Evolutionary conservation across 2,888 invertebrate species (phyloP).

Genomic region (Xylota segnis): DNA sequence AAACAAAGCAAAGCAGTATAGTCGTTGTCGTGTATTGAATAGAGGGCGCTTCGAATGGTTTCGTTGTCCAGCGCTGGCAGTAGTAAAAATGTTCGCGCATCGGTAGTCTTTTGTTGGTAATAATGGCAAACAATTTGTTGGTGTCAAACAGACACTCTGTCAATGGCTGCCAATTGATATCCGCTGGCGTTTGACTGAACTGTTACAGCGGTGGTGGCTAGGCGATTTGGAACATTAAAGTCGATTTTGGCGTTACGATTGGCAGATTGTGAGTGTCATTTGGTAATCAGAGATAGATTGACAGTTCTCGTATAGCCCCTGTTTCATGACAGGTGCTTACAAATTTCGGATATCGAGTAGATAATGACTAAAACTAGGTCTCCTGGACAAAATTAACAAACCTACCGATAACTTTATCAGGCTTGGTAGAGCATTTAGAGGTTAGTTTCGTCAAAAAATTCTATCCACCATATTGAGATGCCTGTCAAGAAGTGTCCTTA

Average conservation of each 20-base stretch:
- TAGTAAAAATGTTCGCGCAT: slow-evolving; percentile 2
- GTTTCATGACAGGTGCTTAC: no score
- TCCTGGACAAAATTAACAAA: no score
- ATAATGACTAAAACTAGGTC: no score
- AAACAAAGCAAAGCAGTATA: slow-evolving; percentile 21
- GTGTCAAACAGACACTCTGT: slow-evolving; percentile 29
- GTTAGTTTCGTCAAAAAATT: no score
- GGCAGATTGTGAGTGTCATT: neutral
- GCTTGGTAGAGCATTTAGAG: no score
- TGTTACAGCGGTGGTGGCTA: neutral
- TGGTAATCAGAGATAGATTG: neutral
- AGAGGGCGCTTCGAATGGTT: slow-evolving; percentile 38
- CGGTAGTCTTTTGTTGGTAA: slow-evolving; percentile 31
- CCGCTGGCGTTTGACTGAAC: neutral
- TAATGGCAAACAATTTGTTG: slow-evolving; percentile 29
- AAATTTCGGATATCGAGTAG: no score
- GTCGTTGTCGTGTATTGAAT: slow-evolving; percentile 4
- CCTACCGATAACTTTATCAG: no score
- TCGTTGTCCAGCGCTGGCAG: neutral
- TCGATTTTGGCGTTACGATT: neutral
- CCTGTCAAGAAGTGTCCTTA: no score
- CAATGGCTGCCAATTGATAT: slow-evolving; percentile 31
- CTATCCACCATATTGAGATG: no score
- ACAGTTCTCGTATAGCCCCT: no score
- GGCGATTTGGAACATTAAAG: neutral